Evolutionary conservation across 2,888 invertebrate genomes (phyloP).

Genomic region (Chaetogeoica ovagalla): DNA sequence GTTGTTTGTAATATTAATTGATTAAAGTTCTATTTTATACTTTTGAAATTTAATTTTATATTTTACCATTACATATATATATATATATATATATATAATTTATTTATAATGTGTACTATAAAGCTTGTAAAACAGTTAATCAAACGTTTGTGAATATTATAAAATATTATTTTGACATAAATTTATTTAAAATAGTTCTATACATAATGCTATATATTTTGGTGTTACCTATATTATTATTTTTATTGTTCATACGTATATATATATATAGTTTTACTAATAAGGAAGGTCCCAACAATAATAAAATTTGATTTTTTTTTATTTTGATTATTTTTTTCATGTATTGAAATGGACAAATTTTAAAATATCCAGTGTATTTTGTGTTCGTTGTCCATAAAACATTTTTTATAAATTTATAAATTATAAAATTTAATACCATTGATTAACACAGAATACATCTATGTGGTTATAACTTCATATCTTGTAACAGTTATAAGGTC

Average conservation of each 20-base stretch:
- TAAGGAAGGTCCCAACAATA: background rate
- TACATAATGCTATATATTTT: constrained; percentile 12
- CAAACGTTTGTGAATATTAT: constrained; percentile 38
- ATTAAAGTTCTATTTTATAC: constrained; percentile 52
- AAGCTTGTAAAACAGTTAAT: constrained; percentile 40
- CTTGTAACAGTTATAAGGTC: no score
- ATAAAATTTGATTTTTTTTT: no score
- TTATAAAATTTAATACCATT: no score
- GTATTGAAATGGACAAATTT: no score
- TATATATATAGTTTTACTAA: constrained; percentile 2
- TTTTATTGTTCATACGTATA: background rate
- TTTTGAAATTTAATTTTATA: constrained; percentile 49
- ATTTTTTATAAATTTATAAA: no score
- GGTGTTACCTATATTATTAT: background rate
- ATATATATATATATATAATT: constrained; percentile 15
- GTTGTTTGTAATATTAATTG: constrained; percentile 42
- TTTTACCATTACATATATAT: constrained; percentile 16
- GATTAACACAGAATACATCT: no score
- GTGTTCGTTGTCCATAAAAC: no score
- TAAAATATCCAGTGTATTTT: no score
- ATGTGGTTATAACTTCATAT: no score
- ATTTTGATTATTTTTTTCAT: no score
- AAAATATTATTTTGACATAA: constrained; percentile 27
- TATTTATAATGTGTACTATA: constrained; percentile 6
- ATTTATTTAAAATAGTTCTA: constrained; percentile 15